Evolutionary conservation across 2,797 vertebrate genomes (phyloP).

Genomic region (Cossypha caffra): DNA sequence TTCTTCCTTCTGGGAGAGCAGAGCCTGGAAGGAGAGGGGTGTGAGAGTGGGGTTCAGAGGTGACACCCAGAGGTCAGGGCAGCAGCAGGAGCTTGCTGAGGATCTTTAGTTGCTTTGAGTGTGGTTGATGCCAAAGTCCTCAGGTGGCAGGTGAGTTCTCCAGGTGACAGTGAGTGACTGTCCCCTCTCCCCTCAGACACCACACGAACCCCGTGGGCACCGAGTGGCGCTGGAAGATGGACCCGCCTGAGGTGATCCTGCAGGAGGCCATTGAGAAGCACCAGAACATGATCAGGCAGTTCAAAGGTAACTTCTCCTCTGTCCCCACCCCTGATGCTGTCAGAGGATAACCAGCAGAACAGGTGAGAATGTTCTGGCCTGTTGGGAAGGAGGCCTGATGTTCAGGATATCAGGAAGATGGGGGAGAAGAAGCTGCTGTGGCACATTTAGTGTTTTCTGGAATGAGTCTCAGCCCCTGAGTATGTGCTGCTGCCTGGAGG

Average conservation of each 20-base stretch:
- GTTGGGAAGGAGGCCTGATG: neutral
- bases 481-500: neutral
- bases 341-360: neutral
- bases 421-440: neutral
- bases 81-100: neutral
- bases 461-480: neutral
- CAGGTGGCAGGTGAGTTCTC: neutral
- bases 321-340: neutral
- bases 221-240: slow-evolving; percentile 96
- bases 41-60: neutral
- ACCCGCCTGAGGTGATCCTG: slow-evolving; percentile 89
- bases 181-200: slow-evolving; percentile 78
- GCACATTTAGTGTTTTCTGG: neutral
- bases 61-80: neutral
- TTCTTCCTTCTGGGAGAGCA: neutral
- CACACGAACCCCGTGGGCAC: slow-evolving; percentile 97
- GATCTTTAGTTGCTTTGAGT: neutral
- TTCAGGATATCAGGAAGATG: neutral
- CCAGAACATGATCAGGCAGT: slow-evolving; percentile 90
- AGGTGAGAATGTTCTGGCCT: accelerated
- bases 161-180: neutral
- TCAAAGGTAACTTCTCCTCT: slow-evolving; percentile 84
- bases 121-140: neutral
- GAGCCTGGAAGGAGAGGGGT: neutral
- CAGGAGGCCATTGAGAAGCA: slow-evolving; percentile 89